Base-by-base conservation (phyloP, 1,140 invertebrate species). In the Callitettix versicolor region DNA sequence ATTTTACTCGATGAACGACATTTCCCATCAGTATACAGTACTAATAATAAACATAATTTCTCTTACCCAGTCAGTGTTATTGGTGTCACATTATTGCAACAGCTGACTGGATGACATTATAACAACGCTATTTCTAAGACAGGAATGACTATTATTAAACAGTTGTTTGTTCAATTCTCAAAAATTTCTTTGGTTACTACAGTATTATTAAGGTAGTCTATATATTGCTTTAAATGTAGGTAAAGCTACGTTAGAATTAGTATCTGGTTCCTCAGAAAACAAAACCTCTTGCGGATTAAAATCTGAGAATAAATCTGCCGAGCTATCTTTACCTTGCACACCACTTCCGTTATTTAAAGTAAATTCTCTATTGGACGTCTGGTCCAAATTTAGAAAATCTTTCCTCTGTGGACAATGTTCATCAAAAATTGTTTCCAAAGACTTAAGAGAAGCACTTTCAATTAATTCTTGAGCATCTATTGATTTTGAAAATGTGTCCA, bases 231-330 rank as follows among this genome's bases (percentile, higher is more conserved):
- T 30, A 30, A 30, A 30, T 30, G 26, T 30, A 30, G 26, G 26
- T 30, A 30, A 30, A 30, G 26, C 26, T 30, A 30, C 26, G 26
- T 3, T 30, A 30, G 26, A 30, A 30, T 30, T 30, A 9, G 26
- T 30, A 30, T 30, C 26, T 9, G 26, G 26, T 4, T 30, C 26
- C 9, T 30, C 26, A 4, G 26, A 30, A 38, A 51, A 51, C 6
- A 51, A 30, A 1, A 51, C 48, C 21, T 51, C 48, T 51, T 51
- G 48, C 12, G 48, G 48, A 21, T 51, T 51, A 38, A 51, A 51
- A 38, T 51, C 48, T 20, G 48, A 51, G 36, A 51, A 51, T 2
- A 51, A 18, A 38, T 51, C 48, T 51, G 48, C 21, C 2, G 30
- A 2, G 21, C 11, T 34, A 4, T 38, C 30, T 51, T 51, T 51